Evolutionary conservation across 2,888 invertebrate genomes (phyloP).

Genomic region (Podabrus alpinus): DNA sequence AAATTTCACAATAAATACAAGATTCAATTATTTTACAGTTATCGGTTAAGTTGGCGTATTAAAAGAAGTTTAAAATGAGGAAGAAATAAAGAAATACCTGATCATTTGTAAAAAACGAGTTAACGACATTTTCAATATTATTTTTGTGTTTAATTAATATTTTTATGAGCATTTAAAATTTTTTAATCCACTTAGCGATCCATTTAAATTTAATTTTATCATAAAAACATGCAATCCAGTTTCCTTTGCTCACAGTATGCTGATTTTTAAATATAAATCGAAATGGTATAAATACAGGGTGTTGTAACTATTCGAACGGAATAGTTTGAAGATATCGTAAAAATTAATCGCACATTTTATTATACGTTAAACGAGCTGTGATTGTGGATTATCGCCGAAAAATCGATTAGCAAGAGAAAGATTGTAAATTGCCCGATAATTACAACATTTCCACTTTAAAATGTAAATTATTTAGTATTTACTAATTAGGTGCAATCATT

Average conservation of each 20-base stretch:
- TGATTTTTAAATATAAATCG: background rate
- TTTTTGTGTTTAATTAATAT: background rate
- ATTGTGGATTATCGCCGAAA: background rate
- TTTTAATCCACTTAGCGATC: background rate
- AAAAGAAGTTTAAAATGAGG: background rate
- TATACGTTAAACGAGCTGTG: background rate
- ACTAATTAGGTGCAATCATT: background rate
- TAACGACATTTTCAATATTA: background rate
- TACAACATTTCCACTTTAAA: background rate
- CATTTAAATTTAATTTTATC: background rate
- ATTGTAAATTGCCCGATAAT: background rate
- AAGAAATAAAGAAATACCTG: too few species aligned
- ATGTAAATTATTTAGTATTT: background rate
- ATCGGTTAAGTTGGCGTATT: background rate
- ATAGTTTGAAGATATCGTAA: background rate
- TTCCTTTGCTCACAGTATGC: background rate
- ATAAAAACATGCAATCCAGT: background rate
- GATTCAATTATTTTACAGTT: background rate
- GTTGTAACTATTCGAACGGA: background rate
- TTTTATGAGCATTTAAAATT: background rate
- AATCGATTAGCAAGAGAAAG: background rate
- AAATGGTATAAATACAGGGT: background rate
- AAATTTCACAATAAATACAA: background rate
- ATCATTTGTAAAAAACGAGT: background rate
- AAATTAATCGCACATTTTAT: background rate